Base-by-base conservation (phyloP, 2,888 invertebrate genomes). In the Sipha maydis region DNA sequence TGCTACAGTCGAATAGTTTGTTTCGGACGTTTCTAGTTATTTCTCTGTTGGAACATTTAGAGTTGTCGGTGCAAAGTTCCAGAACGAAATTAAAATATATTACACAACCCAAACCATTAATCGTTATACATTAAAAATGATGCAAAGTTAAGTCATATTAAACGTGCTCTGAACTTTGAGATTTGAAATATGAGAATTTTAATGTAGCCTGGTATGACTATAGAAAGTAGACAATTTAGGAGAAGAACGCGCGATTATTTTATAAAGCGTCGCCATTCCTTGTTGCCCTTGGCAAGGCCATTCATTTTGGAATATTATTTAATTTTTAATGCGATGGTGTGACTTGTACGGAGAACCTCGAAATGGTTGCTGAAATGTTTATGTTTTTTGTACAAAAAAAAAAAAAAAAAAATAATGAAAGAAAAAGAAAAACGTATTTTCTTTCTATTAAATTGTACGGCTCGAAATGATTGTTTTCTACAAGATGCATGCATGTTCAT, bases 21-120 rank as follows among this genome's bases (percentile, higher is more conserved):
- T 61, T 61, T 61, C 5, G 61, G 21, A 61, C 61, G 61, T 61
- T 61, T 61, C 61, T 21, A 25, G 61, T 25, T 61, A 61, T 61
- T 25, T 4, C 25, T 1, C 2, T 9, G 61, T 61, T 25, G 8
- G 25, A 61, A 61, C 61, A 9, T 25, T 61, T 19, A 61, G 56
- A 79, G 34, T 61, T 79, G 56, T 17, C 25, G 56, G 25, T 25
- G 54, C 34, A 79, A 79, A 79, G 79, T 79, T 79, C 34, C 31
- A 14, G 31, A 17, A 79, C 56, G 54, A 79, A 79, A 56, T 61
- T 25, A 25, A 25, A 34, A n/a, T 76, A 79, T 31, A 79, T 61
- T 61, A 25, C 25, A 25, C 61, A 25, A 61, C 61, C 4, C 61
- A 25, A 61, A 61, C 25, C 61, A 7, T 61, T 25, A 79, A 14